phyloP scores from a whole-genome alignment of 2,888 invertebrate genomes.

The Pandemis cinnamomeana region DNA sequence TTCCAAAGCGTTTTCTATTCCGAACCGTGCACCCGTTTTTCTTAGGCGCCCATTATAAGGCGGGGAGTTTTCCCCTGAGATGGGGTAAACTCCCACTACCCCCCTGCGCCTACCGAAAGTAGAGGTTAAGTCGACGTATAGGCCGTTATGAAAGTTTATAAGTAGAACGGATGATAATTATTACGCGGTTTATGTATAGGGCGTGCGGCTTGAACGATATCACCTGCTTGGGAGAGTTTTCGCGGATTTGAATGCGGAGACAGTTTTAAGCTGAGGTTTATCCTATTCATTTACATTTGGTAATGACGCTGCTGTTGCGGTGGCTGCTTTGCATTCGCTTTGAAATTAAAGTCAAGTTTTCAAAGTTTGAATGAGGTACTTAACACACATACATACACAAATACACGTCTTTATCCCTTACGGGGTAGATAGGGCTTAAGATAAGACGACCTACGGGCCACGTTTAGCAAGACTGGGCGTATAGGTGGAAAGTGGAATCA shows the following conservation, averaged over 20 bases:
- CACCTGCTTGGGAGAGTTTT: conserved; percentile 65
- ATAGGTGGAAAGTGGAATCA: no score
- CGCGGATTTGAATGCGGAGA: conserved; percentile 56
- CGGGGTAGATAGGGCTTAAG: no score
- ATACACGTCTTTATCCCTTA: no score
- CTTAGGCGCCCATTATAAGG: conserved; percentile 82
- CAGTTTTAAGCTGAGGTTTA: conserved; percentile 34
- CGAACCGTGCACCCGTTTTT: conserved; percentile 83
- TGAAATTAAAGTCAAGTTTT: neutral
- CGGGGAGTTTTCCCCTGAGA: conserved; percentile 56
- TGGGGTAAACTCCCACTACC: conserved; percentile 51
- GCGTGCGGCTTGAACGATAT: conserved; percentile 78
- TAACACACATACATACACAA: no score
- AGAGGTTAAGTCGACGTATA: conserved; percentile 84
- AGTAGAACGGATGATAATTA: conserved; percentile 85
- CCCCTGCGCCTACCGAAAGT: conserved; percentile 65
- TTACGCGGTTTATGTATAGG: conserved; percentile 75
- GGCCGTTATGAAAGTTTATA: conserved; percentile 84
- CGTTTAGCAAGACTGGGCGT: no score
- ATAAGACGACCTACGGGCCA: no score
- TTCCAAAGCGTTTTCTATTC: conserved; percentile 85
- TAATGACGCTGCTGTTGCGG: conserved; percentile 16
- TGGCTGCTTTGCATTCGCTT: conserved; percentile 5
- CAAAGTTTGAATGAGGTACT: neutral
- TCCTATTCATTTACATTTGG: conserved; percentile 32